Evolutionary conservation across 2,797 vertebrate genomes (phyloP).

Genomic region (Anniella stebbinsi): DNA sequence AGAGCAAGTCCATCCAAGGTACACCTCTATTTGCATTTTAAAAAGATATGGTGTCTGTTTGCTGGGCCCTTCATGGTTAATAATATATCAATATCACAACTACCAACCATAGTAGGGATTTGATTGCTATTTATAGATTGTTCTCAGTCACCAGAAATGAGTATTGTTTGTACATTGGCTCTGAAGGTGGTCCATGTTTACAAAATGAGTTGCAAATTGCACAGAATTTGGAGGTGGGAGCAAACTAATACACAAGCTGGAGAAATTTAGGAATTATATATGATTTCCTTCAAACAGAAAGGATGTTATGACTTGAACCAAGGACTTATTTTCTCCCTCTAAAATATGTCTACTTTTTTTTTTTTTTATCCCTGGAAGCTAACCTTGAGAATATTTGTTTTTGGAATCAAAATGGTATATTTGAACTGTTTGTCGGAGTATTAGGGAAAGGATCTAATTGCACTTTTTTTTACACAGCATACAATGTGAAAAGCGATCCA

Average conservation of each 20-base stretch:
- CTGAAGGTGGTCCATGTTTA: conserved; percentile 67
- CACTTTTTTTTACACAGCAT: conserved; percentile 28
- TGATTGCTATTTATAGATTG: conserved; percentile 79
- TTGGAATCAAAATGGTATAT: conserved; percentile 26
- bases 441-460: background rate
- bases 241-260: conserved; percentile 2
- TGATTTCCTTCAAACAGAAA: background rate
- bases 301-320: background rate
- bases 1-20: conserved; percentile 14
- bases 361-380: conserved; percentile 28
- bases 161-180: conserved; percentile 62
- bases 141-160: conserved; percentile 66
- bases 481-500: conserved; percentile 42
- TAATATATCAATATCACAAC: conserved; percentile 69
- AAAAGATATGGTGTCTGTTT: conserved; percentile 24
- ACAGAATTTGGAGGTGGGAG: background rate
- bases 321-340: background rate
- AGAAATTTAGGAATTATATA: background rate
- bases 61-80: conserved; percentile 73
- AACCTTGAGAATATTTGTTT: background rate
- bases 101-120: conserved; percentile 73
- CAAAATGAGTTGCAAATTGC: conserved; percentile 34
- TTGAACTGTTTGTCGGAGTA: background rate
- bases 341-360: conserved; percentile 28
- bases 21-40: conserved; percentile 33